phyloP scores from a whole-genome alignment of 2,797 vertebrate species.

The Garrulus glandarius region DNA sequence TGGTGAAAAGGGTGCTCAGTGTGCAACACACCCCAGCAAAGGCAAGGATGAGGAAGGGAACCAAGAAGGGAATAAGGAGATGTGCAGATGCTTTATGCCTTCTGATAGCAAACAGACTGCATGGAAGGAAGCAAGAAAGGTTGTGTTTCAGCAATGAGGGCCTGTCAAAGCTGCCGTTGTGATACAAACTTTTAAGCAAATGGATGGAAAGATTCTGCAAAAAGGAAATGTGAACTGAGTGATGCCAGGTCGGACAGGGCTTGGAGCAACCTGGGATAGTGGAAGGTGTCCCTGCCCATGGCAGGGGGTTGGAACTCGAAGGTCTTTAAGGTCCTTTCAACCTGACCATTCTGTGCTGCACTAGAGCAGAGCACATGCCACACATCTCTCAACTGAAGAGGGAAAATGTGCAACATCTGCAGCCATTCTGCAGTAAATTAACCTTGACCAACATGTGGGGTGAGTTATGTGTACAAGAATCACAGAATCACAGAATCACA shows the following conservation, averaged over 20 bases:
- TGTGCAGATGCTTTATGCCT: not conserved
- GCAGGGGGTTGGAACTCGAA: not conserved
- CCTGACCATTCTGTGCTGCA: not conserved
- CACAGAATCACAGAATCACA: not conserved
- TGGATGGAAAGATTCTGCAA: not conserved
- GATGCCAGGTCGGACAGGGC: too few relatives aligned
- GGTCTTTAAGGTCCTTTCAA: not conserved
- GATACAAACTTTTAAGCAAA: not conserved
- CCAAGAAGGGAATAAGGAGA: not conserved
- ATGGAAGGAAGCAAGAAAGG: not conserved
- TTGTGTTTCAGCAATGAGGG: not conserved
- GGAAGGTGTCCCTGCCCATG: not conserved
- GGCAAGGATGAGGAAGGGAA: not conserved
- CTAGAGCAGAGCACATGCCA: not conserved
- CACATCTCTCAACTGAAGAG: not conserved
- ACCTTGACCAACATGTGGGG: not conserved
- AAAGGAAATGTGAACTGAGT: not conserved
- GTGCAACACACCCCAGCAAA: not conserved
- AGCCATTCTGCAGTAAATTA: not conserved
- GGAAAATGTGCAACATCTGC: rapidly evolving
- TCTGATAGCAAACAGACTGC: not conserved
- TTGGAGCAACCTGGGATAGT: not conserved
- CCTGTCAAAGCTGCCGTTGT: not conserved
- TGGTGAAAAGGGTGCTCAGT: not conserved
- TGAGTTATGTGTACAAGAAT: not conserved